These are phyloP conservation scores for Stichodactyla helianthus DNA, from an alignment of 64 coral and sea anemone species.

Conservation along the genomic window DNA sequence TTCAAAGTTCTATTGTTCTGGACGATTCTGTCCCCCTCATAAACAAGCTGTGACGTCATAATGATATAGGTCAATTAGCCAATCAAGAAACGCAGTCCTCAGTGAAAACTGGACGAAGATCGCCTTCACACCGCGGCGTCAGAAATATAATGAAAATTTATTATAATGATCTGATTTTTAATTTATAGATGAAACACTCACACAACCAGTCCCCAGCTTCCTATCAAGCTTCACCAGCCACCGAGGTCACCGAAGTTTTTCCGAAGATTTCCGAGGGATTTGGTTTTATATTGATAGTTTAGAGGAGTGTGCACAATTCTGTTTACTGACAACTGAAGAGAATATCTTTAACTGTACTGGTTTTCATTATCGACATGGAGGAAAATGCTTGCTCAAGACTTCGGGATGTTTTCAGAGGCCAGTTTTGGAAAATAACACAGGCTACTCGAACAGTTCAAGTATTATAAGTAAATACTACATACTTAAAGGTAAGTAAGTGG, in stretches of 20 bases:
- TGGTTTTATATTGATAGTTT: neutral
- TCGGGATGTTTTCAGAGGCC: neutral
- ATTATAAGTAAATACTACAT: neutral
- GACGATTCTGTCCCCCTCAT: too few species aligned
- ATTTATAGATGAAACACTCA: neutral
- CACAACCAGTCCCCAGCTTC: neutral
- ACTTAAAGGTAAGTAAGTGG: neutral
- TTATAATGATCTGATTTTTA: neutral
- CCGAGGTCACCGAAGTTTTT: neutral
- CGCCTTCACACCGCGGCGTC: too few species aligned
- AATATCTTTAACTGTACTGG: conserved; percentile 1
- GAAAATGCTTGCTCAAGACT: neutral
- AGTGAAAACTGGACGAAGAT: too few species aligned
- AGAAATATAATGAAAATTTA: neutral
- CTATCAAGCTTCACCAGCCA: neutral
- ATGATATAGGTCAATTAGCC: too few species aligned
- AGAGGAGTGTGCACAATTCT: conserved; percentile 8
- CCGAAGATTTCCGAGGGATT: conserved; percentile 10
- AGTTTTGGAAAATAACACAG: neutral
- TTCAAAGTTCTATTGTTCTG: too few species aligned
- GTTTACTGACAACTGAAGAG: neutral
- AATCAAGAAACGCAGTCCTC: too few species aligned
- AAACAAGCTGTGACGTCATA: too few species aligned
- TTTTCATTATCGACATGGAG: conserved; percentile 1
- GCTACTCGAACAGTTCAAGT: neutral